Conservation (phyloP, 2,888 invertebrate species). For the Hermaeophaga mercurialis region DNA sequence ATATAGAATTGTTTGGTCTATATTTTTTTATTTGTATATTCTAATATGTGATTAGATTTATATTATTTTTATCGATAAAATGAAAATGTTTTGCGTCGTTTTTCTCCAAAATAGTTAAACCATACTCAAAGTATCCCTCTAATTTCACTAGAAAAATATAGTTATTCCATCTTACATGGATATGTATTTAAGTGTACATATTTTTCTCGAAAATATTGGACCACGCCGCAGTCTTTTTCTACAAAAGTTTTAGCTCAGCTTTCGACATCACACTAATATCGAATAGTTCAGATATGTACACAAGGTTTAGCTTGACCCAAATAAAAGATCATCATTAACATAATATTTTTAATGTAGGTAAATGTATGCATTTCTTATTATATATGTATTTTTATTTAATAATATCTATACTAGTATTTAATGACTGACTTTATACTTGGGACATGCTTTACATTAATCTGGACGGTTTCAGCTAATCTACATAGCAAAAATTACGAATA, state of each 20-base stretch:
- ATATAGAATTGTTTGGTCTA: too few relatives aligned
- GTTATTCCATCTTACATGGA: slow-evolving; percentile 50
- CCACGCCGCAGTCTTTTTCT: slow-evolving; percentile 56
- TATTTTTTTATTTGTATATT: too few relatives aligned
- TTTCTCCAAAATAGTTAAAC: slow-evolving; percentile 28
- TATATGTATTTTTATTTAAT: too few relatives aligned
- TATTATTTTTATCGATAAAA: too few relatives aligned
- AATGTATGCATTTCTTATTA: too few relatives aligned
- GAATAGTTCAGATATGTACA: slow-evolving; percentile 42
- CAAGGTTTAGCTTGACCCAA: slow-evolving; percentile 13
- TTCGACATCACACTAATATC: slow-evolving; percentile 35
- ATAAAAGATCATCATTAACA: too few relatives aligned
- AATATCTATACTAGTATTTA: too few relatives aligned
- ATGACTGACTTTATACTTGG: too few relatives aligned
- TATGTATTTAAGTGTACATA: slow-evolving; percentile 52
- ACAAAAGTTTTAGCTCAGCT: slow-evolving; percentile 39
- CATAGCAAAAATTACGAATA: slow-evolving; percentile 34
- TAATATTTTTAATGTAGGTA: too few relatives aligned
- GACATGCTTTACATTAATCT: slow-evolving; percentile 22
- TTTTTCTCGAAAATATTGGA: slow-evolving; percentile 51
- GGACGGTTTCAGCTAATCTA: slow-evolving; percentile 52
- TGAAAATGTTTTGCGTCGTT: slow-evolving; percentile 1
- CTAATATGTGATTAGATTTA: too few relatives aligned
- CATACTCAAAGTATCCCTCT: slow-evolving; percentile 34
- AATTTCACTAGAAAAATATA: slow-evolving; percentile 55